Evolutionary conservation across 1,140 invertebrate genomes (phyloP).

Genomic region (Macrotrachela quadricornifera): DNA sequence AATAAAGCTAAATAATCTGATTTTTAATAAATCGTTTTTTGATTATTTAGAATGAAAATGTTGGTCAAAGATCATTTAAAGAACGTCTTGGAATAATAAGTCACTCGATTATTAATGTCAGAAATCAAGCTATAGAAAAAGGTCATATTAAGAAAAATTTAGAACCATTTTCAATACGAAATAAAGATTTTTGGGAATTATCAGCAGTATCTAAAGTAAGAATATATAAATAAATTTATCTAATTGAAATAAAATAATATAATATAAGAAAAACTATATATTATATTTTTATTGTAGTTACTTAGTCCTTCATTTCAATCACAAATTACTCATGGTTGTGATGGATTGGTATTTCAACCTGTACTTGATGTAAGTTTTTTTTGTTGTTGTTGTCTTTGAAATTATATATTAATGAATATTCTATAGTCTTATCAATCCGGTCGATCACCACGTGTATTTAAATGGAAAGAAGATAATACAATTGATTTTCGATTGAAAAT

Average conservation of each 20-base stretch:
- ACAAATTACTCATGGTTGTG: constrained; percentile 70
- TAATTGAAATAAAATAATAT: neutral
- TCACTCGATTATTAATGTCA: constrained; percentile 43
- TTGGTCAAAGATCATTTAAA: constrained; percentile 54
- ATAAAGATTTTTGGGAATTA: constrained; percentile 72
- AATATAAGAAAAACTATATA: too few relatives aligned
- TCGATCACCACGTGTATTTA: constrained; percentile 57
- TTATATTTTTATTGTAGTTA: constrained; percentile 27
- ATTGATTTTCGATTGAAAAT: constrained; percentile 82
- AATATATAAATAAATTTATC: neutral
- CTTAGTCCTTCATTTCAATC: constrained; percentile 64
- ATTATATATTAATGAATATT: constrained; percentile 10
- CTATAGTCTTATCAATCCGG: constrained; percentile 57
- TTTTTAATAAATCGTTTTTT: neutral
- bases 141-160: constrained; percentile 47
- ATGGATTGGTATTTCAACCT: constrained; percentile 93
- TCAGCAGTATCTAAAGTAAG: constrained; percentile 37
- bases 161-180: constrained; percentile 52
- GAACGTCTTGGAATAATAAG: constrained; percentile 50
- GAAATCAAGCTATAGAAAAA: constrained; percentile 48
- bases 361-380: constrained; percentile 38
- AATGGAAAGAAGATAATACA: constrained; percentile 92
- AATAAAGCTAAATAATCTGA: neutral
- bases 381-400: neutral
- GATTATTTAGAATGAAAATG: constrained; percentile 39